phyloP scores from a whole-genome alignment of 2,113 vertebrate species.

The Lota lota region DNA sequence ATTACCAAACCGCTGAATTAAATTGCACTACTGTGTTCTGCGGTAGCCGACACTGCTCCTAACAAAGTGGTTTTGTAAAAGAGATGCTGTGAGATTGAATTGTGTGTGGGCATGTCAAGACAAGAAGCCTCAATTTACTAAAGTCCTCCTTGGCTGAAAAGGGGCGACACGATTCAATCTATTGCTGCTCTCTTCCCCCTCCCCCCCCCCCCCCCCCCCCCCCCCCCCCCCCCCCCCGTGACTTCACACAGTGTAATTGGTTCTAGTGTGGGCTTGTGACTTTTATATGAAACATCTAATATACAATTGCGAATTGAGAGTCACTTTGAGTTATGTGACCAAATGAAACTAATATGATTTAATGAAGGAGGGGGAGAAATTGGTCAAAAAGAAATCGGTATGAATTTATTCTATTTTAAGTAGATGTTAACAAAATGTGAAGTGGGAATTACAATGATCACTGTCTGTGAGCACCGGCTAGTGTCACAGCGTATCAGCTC shows the following conservation, averaged over 20 bases:
- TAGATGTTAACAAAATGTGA: neutral
- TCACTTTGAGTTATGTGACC: too few species aligned
- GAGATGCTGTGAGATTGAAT: conserved; percentile 53
- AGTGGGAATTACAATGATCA: conserved; percentile 12
- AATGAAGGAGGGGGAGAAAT: too few species aligned
- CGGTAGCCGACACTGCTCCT: conserved; percentile 47
- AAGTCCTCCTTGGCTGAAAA: conserved; percentile 7
- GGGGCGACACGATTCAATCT: conserved; percentile 24
- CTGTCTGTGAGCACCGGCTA: neutral
- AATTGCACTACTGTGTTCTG: conserved; percentile 75
- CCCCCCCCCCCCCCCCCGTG: too few species aligned
- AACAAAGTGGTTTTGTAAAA: conserved; percentile 43
- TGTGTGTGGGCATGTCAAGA: conserved; percentile 47
- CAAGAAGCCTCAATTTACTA: conserved; percentile 20
- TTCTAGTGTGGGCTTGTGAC: too few species aligned
- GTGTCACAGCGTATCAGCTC: neutral
- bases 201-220: neutral
- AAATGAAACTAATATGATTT: too few species aligned
- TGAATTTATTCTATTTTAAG: too few species aligned
- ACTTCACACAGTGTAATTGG: too few species aligned
- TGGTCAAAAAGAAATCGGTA: too few species aligned
- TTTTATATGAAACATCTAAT: too few species aligned
- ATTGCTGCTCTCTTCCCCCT: conserved; percentile 23
- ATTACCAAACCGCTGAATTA: conserved; percentile 72
- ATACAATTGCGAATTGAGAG: too few species aligned